These are phyloP conservation scores for Vulpes ferrilata DNA, from an alignment of 2,113 vertebrate genomes.

Conservation along the genomic window DNA sequence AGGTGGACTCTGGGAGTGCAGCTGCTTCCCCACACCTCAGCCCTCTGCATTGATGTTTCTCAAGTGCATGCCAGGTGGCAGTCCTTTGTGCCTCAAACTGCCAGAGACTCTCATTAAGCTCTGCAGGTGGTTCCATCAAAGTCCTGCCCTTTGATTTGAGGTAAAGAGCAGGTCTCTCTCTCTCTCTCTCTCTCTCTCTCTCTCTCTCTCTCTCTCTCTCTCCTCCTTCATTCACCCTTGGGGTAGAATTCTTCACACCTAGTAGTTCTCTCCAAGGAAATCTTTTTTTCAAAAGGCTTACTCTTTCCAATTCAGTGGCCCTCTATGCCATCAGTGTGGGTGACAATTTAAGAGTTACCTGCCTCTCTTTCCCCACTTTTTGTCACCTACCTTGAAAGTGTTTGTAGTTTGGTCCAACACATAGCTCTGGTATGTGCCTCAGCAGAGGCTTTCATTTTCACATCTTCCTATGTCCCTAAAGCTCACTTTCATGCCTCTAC, in stretches of 20 bases:
- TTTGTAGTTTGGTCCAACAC: background rate
- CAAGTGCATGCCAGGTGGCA: background rate
- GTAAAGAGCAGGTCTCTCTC: background rate
- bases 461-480: background rate
- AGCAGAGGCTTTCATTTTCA: background rate
- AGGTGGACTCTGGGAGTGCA: background rate
- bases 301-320: background rate
- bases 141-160: background rate
- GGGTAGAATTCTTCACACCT: background rate
- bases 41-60: background rate
- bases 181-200: no score
- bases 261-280: conserved; percentile 6
- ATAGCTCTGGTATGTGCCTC: background rate
- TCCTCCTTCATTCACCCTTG: no score
- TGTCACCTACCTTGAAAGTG: background rate
- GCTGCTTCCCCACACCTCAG: background rate
- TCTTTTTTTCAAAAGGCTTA: background rate
- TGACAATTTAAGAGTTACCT: background rate
- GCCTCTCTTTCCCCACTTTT: background rate
- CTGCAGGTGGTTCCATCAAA: background rate
- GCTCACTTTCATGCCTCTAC: background rate
- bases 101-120: background rate
- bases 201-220: no score
- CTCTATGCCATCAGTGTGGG: background rate
- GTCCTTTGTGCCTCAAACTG: background rate